Evolutionary conservation across 37 sponge, comb jelly and placozoan genomes (phyloP).

Genomic region (Oopsacas minuta): DNA sequence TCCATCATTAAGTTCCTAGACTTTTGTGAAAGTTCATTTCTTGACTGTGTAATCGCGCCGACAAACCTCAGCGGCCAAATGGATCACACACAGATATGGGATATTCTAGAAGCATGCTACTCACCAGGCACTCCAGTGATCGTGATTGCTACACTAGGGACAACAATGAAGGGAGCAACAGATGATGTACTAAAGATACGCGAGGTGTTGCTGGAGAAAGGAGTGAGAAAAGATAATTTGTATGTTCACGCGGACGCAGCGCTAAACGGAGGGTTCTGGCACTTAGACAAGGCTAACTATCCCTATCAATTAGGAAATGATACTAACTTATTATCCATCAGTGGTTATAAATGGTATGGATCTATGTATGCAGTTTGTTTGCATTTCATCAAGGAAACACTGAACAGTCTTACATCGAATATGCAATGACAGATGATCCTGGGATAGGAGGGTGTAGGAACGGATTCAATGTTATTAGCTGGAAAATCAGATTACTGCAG

Average conservation of each 20-base stretch:
- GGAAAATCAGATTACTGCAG: constrained; percentile 11
- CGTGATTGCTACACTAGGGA: not conserved
- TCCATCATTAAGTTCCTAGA: not conserved
- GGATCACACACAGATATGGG: not conserved
- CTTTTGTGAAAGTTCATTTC: not conserved
- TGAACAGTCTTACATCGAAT: not conserved
- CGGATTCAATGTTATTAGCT: not conserved
- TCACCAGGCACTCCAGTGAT: not conserved
- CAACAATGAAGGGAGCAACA: not conserved
- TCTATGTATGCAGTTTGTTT: not conserved
- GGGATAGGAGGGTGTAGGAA: not conserved
- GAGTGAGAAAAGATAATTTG: not conserved
- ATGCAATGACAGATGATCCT: not conserved
- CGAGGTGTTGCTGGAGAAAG: not conserved
- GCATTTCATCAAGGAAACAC: not conserved
- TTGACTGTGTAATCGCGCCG: not conserved
- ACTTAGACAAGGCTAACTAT: not conserved
- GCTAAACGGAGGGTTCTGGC: not conserved
- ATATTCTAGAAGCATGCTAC: not conserved
- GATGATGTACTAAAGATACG: not conserved
- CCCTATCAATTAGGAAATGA: not conserved
- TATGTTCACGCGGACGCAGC: constrained; percentile 2
- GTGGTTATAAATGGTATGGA: not conserved
- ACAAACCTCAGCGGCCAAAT: not conserved
- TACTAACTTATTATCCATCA: not conserved